Evolutionary conservation across 1,140 invertebrate species (phyloP), one percentile per base, ranked within the genome.

Genomic region (Sesamia nonagrioides): DNA sequence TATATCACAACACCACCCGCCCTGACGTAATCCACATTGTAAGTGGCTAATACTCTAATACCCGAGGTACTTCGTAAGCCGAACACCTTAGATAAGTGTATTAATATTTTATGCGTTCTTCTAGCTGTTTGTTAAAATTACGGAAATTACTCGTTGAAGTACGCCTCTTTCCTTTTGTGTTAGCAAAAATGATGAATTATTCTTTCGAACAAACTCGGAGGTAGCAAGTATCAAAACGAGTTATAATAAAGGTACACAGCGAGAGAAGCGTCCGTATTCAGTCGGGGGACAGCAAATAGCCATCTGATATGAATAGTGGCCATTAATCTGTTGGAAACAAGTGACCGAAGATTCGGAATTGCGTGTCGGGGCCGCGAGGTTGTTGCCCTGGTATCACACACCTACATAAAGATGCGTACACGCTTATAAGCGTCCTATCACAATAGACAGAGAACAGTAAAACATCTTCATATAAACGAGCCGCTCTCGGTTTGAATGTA

Each of bases 1-100:
- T 76, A 82, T 84, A 82, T 83, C 84, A 84, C 79, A 83, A 83
- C 80, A 82, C 82, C 78, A 73, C 33, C 79, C 63, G 40, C 45
- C 33, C 58, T 42, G 60, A 27, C 58, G 60, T 77, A 77, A 77
- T 77, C 74, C 61, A 77, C 50, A 77, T 77, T 77, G 74, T 77
- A 66, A 54, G 60, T 77, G 75, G 48, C 61, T 81, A 82, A 81
- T 84, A 73, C 75, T 54, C 61, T 81, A 82, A 81, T 84, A 73
- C 75, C 63, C 68, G 63, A 42, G 48, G 17, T 58, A 76, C 54
- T 80, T 78, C 54, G 66, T 61, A 58, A 74, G 77, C 69, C 48
- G 54, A 73, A 74, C 71, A 52, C 56, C 54, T 37, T 74, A 45
- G 52, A 72, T 54, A 72, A 72, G 18, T 60, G 52, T 74, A 74